These are phyloP conservation scores for Troides oblongomaculatus DNA, from an alignment of 2,888 invertebrate species.

Conservation along the genomic window DNA sequence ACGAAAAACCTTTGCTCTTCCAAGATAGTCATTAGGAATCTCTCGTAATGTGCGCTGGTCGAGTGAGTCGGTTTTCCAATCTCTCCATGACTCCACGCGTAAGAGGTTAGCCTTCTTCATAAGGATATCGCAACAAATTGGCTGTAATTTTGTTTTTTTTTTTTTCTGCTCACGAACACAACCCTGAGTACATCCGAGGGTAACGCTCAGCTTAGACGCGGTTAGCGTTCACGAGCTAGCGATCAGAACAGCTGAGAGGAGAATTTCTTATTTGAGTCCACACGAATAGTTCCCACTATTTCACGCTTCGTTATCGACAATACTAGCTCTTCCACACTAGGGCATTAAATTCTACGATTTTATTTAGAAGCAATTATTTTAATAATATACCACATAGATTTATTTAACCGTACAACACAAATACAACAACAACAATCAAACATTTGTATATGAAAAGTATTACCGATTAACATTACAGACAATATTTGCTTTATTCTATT, in stretches of 20 bases:
- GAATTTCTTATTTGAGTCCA: slow-evolving; percentile 69
- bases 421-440: too few species aligned
- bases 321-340: slow-evolving; percentile 31
- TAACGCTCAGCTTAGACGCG: slow-evolving; percentile 49
- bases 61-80: slow-evolving; percentile 43
- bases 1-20: slow-evolving; percentile 62
- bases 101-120: slow-evolving; percentile 67
- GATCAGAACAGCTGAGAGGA: slow-evolving; percentile 44
- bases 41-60: slow-evolving; percentile 46
- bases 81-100: slow-evolving; percentile 55
- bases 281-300: slow-evolving; percentile 43
- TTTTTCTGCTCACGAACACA: slow-evolving; percentile 68
- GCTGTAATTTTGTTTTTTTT: slow-evolving; percentile 69
- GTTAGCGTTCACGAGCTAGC: slow-evolving; percentile 59
- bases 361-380: neutral
- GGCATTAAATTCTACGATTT: neutral
- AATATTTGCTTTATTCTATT: too few species aligned
- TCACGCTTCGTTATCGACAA: slow-evolving; percentile 44
- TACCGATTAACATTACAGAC: too few species aligned
- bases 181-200: slow-evolving; percentile 57
- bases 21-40: slow-evolving; percentile 63
- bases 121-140: slow-evolving; percentile 75
- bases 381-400: too few species aligned
- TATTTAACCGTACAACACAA: too few species aligned
- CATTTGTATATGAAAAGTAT: too few species aligned